Base-by-base conservation (phyloP, 2,888 invertebrate species). In the Herminia tarsipennalis region DNA sequence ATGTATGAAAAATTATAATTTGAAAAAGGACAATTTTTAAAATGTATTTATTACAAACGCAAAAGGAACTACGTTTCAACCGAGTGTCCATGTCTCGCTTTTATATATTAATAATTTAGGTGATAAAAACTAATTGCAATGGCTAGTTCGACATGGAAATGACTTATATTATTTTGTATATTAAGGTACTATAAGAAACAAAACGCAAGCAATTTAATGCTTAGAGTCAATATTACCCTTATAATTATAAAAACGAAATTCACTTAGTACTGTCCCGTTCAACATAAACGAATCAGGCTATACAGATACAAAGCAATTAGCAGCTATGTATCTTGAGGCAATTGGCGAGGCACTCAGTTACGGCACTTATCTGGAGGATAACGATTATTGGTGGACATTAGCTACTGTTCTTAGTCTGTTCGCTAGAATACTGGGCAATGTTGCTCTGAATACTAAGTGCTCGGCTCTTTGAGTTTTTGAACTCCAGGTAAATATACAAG, bases 341-440 rank as follows among this genome's bases (percentile, higher is more conserved):
- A 83, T 86, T 81, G 81, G 78, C 70, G 64, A 76, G 71, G 76
- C 79, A 69, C 78, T 81, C 72, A 57, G 74, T 77, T 70, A 74
- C 66, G 73, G 78, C 70, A 79, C 77, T 86, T 83, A 82, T 79
- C 79, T 78, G 51, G 66, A 81, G 68, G 81, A 80, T 87, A 87
- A 88, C 81, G 84, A 78, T 86, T 86, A 88, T 86, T 83, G 79
- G 81, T 68, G 58, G 63, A 73, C 81, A 81, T 86, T 85, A 83
- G 78, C 78, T 75, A 76, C 76, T 75, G 76, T 73, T 76, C 78
- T 78, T 75, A 71, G 71, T 68, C 69, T 72, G 70, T 73, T 71
- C 55, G 50, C 30, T 57, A 68, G 72, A 76, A 73, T 70, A 75
- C 65, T 70, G 12, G 17, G 10, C 25, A 16, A 18, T 12, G 4